A percentile compares a stretch with the other conserved stretches of the same genome.
These are phyloP conservation scores for Dromaius novaehollandiae DNA, from an alignment of 2,113 vertebrate genomes.

Conservation along the genomic window DNA sequence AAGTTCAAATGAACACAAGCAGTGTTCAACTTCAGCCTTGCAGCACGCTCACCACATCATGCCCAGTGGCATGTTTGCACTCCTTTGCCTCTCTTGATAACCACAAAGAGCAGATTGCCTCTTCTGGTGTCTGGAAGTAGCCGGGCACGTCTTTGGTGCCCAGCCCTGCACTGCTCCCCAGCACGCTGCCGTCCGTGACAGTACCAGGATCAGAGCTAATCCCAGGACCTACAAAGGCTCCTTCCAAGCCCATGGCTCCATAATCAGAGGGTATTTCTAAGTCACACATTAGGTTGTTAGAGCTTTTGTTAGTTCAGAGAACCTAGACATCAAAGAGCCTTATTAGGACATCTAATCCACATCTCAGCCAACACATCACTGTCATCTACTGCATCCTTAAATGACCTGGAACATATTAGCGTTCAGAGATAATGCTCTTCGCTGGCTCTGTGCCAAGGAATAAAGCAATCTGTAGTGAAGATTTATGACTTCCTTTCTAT, in stretches of 20 bases:
- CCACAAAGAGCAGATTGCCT: neutral
- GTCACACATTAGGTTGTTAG: neutral
- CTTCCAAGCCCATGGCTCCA: neutral
- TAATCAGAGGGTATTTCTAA: neutral
- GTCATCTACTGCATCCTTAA: neutral
- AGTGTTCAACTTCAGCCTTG: neutral
- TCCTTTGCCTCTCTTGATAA: neutral
- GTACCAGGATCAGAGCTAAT: neutral
- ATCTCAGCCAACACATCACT: neutral
- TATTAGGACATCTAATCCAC: neutral
- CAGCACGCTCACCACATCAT: neutral
- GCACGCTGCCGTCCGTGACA: fast-evolving
- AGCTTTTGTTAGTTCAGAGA: neutral
- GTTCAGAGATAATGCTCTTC: neutral
- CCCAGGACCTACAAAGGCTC: neutral
- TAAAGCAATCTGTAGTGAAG: neutral
- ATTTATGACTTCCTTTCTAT: constrained; percentile 17
- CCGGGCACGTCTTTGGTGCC: neutral
- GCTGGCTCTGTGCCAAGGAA: neutral
- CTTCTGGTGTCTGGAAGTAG: neutral
- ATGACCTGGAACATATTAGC: neutral
- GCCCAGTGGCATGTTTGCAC: constrained; percentile 8
- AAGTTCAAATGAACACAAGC: neutral
- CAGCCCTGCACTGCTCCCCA: neutral
- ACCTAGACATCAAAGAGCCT: neutral